Percentiles rank a stretch among this genome's conserved stretches.
phyloP scores from a whole-genome alignment of 53 echinoderm and acorn worm genomes.

The Stichopus horrens region DNA sequence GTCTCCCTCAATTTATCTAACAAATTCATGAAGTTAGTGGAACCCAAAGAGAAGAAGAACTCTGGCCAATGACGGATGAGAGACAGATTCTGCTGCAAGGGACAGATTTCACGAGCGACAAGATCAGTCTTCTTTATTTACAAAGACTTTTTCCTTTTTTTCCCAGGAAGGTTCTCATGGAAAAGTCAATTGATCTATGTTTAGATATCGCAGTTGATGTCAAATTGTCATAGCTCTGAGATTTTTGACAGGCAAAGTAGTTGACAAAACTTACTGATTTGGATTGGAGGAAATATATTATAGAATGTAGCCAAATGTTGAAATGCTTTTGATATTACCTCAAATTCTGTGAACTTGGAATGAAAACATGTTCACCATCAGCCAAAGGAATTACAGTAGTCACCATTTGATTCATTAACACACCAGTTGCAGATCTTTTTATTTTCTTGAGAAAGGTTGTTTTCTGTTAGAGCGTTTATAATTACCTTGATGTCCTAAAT shows the following conservation, averaged over 20 bases:
- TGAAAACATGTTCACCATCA: no score
- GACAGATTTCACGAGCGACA: conserved; percentile 20
- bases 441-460: no score
- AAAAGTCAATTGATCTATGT: conserved; percentile 35
- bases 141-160: background rate
- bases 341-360: no score
- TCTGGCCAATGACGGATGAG: conserved; percentile 4
- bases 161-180: background rate
- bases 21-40: conserved; percentile 30
- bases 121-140: background rate
- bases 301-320: no score
- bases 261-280: no score
- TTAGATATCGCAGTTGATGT: background rate
- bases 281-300: no score
- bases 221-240: background rate
- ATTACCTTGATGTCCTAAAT: no score
- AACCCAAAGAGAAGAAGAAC: conserved; percentile 4
- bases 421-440: no score
- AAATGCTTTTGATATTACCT: no score
- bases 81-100: conserved; percentile 18
- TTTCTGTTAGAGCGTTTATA: no score
- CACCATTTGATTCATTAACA: no score
- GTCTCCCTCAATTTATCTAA: conserved; percentile 34
- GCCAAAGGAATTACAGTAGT: no score
- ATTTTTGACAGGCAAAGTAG: background rate